A percentile compares a stretch with the other conserved stretches of the same genome.
Evolutionary conservation across 2,888 invertebrate genomes (phyloP).

Genomic region (Caenorhabditis sp.): DNA sequence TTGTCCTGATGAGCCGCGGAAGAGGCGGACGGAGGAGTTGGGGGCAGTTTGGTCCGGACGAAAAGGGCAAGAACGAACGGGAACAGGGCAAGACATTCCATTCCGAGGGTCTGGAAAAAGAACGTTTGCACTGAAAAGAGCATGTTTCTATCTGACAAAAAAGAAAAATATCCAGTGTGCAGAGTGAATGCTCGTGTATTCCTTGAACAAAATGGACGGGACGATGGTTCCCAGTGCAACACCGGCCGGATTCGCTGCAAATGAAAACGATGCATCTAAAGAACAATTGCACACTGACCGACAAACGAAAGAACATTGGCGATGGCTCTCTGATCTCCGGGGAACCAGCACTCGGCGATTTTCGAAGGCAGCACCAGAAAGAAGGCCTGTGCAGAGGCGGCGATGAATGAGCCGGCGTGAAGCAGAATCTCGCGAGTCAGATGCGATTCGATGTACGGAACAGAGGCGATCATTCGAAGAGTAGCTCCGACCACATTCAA

Average conservation of each 20-base stretch:
- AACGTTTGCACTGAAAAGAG: neutral
- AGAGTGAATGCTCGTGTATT: conserved; percentile 5
- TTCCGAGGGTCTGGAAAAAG: conserved; percentile 58
- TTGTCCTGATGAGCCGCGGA: conserved; percentile 66
- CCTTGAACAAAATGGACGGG: conserved; percentile 66
- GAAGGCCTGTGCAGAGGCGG: conserved; percentile 74
- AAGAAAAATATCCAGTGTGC: conserved; percentile 46
- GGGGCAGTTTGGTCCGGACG: conserved; percentile 61
- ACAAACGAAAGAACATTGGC: conserved; percentile 76
- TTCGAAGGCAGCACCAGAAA: conserved; percentile 73
- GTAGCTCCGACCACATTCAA: conserved; percentile 57
- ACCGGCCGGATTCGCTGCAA: conserved; percentile 76
- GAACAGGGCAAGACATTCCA: conserved; percentile 53
- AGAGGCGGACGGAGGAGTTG: conserved; percentile 76
- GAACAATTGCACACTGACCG: conserved; percentile 58
- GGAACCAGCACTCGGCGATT: conserved; percentile 78
- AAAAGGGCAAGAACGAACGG: conserved; percentile 57
- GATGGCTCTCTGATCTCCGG: conserved; percentile 74
- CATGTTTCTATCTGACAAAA: conserved; percentile 39
- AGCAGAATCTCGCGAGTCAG: conserved; percentile 41
- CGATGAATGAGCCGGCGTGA: conserved; percentile 68
- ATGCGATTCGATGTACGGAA: conserved; percentile 43
- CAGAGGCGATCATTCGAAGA: conserved; percentile 54
- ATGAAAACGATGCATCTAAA: neutral
- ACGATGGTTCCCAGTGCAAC: conserved; percentile 73